Evolutionary conservation across 1,140 invertebrate species (phyloP).

Genomic region (Caerostris darwini): DNA sequence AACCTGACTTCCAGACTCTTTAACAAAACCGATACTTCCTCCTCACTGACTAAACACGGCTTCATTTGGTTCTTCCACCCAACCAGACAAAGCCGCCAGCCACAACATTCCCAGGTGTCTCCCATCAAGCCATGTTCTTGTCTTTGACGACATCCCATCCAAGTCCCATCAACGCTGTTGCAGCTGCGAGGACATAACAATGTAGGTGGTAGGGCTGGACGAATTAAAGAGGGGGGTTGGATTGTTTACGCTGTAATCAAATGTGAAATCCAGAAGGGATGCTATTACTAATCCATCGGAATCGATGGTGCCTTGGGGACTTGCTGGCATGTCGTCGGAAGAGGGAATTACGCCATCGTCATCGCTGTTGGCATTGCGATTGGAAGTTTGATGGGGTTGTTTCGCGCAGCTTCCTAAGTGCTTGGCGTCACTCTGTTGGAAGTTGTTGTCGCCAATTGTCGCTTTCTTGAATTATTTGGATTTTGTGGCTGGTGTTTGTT

Average conservation of each 20-base stretch:
- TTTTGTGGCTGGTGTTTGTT: too few relatives aligned
- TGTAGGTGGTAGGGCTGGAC: neutral
- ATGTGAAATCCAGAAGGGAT: conserved; percentile 2
- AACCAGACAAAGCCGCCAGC: too few relatives aligned
- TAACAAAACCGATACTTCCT: too few relatives aligned
- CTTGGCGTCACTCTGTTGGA: too few relatives aligned
- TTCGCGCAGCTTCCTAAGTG: neutral
- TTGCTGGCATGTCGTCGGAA: neutral
- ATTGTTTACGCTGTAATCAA: conserved; percentile 43
- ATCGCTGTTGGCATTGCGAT: neutral
- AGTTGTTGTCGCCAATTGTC: too few relatives aligned
- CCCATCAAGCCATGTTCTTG: neutral
- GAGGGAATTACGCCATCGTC: neutral
- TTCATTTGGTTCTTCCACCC: too few relatives aligned
- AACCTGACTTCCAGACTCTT: too few relatives aligned
- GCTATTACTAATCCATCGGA: neutral
- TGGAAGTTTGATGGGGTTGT: neutral
- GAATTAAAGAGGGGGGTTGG: neutral
- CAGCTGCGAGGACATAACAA: neutral
- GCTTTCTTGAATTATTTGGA: too few relatives aligned
- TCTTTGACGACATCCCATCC: neutral
- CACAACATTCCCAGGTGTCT: neutral
- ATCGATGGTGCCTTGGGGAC: neutral
- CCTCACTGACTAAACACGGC: too few relatives aligned
- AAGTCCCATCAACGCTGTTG: neutral